Evolutionary conservation across 2,113 vertebrate species (phyloP).

Genomic region (Cercocebus atys): DNA sequence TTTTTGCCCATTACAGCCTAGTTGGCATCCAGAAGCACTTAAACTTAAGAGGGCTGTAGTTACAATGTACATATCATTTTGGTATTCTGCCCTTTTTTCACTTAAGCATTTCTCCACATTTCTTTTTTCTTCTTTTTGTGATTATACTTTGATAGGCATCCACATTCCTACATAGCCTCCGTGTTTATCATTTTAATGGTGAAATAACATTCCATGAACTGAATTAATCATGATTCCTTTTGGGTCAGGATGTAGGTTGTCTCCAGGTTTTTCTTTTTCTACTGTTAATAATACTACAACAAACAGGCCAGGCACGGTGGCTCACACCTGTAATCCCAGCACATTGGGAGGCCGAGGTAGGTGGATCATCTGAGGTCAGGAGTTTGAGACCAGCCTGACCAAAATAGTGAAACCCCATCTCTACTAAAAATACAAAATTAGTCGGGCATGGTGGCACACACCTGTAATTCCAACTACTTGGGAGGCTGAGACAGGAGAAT

Average conservation of each 20-base stretch:
- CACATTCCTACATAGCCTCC: neutral
- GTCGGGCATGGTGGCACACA: no score
- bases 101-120: neutral
- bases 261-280: neutral
- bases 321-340: no score
- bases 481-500: no score
- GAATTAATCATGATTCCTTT: neutral
- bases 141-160: neutral
- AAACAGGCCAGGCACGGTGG: neutral
- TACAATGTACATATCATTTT: neutral
- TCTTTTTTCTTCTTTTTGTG: no score
- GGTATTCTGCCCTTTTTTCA: neutral
- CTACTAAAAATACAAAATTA: no score
- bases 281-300: neutral
- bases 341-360: no score
- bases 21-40: neutral
- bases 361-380: no score
- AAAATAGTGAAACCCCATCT: no score
- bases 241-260: neutral
- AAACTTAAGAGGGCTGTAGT: neutral
- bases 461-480: no score
- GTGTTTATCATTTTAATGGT: neutral
- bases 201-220: neutral
- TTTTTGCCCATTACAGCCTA: neutral
- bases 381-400: no score